Evolutionary conservation across 92 coral and sea anemone genomes (phyloP), one percentile per base, ranked within the genome.

Genomic region (Galaxea fascicularis): DNA sequence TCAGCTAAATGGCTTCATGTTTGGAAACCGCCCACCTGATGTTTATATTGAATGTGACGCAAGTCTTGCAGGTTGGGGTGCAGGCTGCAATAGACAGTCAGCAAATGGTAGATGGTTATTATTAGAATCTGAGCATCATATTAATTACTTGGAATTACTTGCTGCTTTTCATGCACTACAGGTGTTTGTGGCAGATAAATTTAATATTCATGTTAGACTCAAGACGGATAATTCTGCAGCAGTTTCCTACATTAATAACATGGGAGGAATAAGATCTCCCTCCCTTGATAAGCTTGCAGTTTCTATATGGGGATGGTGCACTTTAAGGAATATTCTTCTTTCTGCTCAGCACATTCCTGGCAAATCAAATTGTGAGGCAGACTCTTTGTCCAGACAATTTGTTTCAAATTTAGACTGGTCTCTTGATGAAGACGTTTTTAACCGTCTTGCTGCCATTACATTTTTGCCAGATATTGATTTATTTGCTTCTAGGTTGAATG

Each of bases 51-150:
- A 81, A 65, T 26, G 82, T 77, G 92, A 85, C 62, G 90, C 92
- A n/a, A 89, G 92, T 60, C 29, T 78, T 16, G 13, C 45, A 27
- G 89, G 91, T 9, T 83, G 88, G 93, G 82, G 93, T 47, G 90
- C 90, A 3, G 29, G 73, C 17, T 53, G 90, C 74, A 21, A 53
- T 65, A 52, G 59, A 14, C 52, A 47, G 20, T 13, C 77, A 31
- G 52, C 73, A 3, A 44, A 31, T 10, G 90, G 90, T 4, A 59
- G 39, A 4, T 90, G 85, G 90, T 86, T 87, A 13, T 17, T 10
- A 20, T 6, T 22, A 4, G 93, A 89, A 65, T 29, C 62, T 11
- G 18, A 59, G 13, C 4, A 86, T 64, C 83, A 86, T 46, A 89
- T 78, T 39, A 89, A 89, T 63, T 31, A 78, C 24, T 44, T 84